phyloP scores from a whole-genome alignment of 1,140 invertebrate species.

The Ooceraea biroi region DNA sequence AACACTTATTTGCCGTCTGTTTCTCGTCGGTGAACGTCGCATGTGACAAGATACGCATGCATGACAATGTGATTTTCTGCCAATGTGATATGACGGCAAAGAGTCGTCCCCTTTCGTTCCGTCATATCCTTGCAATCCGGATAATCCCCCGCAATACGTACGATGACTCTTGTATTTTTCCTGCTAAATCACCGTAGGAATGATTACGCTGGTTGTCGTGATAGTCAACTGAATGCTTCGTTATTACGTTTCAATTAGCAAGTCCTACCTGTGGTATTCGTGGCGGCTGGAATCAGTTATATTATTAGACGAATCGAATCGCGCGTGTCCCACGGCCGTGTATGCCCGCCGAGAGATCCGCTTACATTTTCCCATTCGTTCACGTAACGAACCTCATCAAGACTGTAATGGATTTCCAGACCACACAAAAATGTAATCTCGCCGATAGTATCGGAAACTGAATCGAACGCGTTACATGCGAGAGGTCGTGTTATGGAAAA shows the following conservation, averaged over 20 bases:
- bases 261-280: conserved; percentile 26
- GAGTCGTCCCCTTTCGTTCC: background rate
- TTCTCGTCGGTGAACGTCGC: background rate
- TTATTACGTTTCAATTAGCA: conserved; percentile 74
- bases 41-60: background rate
- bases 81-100: background rate
- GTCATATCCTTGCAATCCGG: conserved; percentile 44
- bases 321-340: background rate
- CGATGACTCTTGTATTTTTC: conserved; percentile 57
- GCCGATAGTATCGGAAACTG: background rate
- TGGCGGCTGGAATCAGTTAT: conserved; percentile 54
- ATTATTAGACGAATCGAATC: conserved; percentile 34
- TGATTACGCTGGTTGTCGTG: conserved; percentile 43
- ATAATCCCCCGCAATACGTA: conserved; percentile 60
- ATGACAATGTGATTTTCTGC: conserved; percentile 11
- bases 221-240: conserved; percentile 61
- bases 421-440: background rate
- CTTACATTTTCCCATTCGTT: conserved; percentile 33
- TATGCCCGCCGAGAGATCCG: background rate
- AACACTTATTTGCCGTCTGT: background rate
- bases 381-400: conserved; percentile 35
- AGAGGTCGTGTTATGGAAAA: background rate
- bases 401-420: conserved; percentile 25
- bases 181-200: conserved; percentile 46
- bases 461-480: conserved; percentile 4